phyloP scores from a whole-genome alignment of 2,888 invertebrate species.

The Iselma pallidipennis region DNA sequence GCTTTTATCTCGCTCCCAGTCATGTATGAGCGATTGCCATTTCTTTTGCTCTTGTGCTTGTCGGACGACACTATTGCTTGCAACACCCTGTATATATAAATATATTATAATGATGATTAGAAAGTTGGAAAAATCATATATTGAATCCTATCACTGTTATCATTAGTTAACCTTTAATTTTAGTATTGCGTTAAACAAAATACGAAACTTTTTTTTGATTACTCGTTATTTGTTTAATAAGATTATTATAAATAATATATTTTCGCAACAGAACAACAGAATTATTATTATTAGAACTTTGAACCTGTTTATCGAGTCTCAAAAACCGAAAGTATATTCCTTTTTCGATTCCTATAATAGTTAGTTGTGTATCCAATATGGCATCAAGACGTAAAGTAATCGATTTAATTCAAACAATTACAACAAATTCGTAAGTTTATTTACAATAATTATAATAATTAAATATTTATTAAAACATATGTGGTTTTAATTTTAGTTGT shows the following conservation, averaged over 20 bases:
- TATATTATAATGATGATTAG: too few relatives aligned
- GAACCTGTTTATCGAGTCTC: constrained; percentile 21
- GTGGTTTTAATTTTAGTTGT: constrained; percentile 60
- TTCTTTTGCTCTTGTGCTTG: too few relatives aligned
- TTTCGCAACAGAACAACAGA: constrained; percentile 1
- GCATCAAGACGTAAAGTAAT: constrained; percentile 63
- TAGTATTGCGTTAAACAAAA: background rate
- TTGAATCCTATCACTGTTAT: too few relatives aligned
- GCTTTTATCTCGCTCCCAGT: too few relatives aligned
- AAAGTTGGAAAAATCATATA: too few relatives aligned
- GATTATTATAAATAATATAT: constrained; percentile 4
- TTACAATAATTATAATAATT: background rate
- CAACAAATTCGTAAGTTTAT: constrained; percentile 68
- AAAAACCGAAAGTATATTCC: constrained; percentile 6
- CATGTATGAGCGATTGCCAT: too few relatives aligned
- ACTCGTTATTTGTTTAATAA: background rate
- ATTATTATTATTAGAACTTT: constrained; percentile 16
- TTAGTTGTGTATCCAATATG: constrained; percentile 45
- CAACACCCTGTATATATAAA: too few relatives aligned
- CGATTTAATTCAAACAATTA: constrained; percentile 67
- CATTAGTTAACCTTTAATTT: background rate
- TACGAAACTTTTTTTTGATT: too few relatives aligned
- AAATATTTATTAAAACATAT: background rate
- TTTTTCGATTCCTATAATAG: constrained; percentile 1
- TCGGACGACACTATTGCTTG: too few relatives aligned